Conservation (phyloP, 2,797 vertebrate species). For the Gymnothorax reevesii region DNA sequence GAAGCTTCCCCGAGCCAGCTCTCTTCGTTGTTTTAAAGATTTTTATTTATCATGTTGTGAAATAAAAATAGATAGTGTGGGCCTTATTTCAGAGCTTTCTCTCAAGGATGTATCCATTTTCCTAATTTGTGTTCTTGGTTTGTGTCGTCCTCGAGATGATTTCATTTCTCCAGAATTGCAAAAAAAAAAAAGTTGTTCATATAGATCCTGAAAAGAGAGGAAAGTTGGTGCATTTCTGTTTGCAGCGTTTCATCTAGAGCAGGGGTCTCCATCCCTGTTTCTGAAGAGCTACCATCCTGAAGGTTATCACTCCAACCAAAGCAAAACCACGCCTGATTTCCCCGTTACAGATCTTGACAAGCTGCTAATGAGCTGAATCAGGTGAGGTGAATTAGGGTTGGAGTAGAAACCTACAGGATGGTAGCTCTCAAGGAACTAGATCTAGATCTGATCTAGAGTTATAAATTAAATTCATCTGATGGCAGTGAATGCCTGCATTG, state of each 20-base stretch:
- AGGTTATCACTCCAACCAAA: too few relatives aligned
- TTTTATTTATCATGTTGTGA: background rate
- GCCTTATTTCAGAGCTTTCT: background rate
- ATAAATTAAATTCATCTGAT: background rate
- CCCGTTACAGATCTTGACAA: too few relatives aligned
- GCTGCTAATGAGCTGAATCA: too few relatives aligned
- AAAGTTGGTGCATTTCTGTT: background rate
- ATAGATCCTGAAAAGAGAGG: background rate
- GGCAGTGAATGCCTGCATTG: background rate
- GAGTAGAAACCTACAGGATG: background rate
- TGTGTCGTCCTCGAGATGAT: background rate
- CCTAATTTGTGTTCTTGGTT: background rate
- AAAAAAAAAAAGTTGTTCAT: background rate
- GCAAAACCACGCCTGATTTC: too few relatives aligned
- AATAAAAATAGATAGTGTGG: background rate
- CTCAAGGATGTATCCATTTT: background rate
- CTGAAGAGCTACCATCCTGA: too few relatives aligned
- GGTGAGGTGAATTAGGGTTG: too few relatives aligned
- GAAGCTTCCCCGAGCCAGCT: background rate
- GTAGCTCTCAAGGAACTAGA: background rate
- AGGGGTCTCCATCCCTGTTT: too few relatives aligned
- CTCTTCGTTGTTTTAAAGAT: background rate
- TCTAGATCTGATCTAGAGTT: background rate
- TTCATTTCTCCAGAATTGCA: background rate
- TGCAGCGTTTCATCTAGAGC: too few relatives aligned